Evolutionary conservation across 2,797 vertebrate genomes (phyloP).

Genomic region (Pelochelys cantorii): DNA sequence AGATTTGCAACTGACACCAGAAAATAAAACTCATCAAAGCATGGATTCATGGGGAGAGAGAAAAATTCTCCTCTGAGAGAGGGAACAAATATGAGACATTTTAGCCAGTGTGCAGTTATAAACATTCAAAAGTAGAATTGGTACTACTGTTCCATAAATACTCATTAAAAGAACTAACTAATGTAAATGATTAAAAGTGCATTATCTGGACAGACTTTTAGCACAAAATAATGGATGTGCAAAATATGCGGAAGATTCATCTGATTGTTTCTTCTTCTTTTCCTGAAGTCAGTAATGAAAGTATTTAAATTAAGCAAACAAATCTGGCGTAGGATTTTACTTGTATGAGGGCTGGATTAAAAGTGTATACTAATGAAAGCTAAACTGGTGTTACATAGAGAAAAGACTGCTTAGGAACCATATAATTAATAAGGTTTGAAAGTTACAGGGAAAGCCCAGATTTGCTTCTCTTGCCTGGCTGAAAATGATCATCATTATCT

Average conservation of each 20-base stretch:
- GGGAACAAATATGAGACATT: not conserved
- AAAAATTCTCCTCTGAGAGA: not conserved
- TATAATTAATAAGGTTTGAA: not conserved
- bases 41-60: not conserved
- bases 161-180: not conserved
- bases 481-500: not conserved
- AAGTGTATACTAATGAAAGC: not conserved
- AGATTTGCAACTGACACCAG: not conserved
- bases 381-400: not conserved
- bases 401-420: not conserved
- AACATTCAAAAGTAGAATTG: not conserved
- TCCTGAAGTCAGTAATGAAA: not conserved
- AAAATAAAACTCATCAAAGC: slow-evolving; percentile 2
- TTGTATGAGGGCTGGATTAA: not conserved
- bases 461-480: not conserved
- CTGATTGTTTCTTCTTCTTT: not conserved
- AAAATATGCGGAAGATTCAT: not conserved
- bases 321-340: fast-evolving
- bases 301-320: not conserved
- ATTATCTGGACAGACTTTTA: not conserved
- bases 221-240: not conserved
- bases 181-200: not conserved
- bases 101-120: not conserved
- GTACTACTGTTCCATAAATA: not conserved
- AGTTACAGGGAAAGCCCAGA: not conserved